phyloP scores from a whole-genome alignment of 2,797 vertebrate species.

The Protosalanx chinensis region DNA sequence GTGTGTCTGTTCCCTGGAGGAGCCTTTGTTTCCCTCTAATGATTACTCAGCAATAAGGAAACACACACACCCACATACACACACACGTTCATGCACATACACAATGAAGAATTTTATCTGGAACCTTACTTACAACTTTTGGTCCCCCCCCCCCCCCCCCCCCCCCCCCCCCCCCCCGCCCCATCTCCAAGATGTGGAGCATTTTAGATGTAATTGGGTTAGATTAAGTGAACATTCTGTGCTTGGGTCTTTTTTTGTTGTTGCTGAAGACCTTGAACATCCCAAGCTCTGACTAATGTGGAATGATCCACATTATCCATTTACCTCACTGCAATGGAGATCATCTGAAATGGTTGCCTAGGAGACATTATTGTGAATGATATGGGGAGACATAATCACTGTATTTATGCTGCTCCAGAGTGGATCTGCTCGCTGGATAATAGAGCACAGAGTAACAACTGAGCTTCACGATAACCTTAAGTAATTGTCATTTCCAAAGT shows the following conservation, averaged over 20 bases:
- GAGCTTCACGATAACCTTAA: constrained; percentile 62
- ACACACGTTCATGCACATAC: neutral
- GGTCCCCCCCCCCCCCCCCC: constrained; percentile 43
- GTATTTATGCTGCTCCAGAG: constrained; percentile 64
- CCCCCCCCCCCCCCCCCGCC: constrained; percentile 29
- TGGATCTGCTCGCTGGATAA: constrained; percentile 49
- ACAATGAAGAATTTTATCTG: constrained; percentile 18
- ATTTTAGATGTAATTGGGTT: constrained; percentile 47
- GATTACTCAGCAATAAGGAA: constrained; percentile 69
- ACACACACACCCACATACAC: constrained; percentile 9
- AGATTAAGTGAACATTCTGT: constrained; percentile 56
- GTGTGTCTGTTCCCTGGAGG: constrained; percentile 70
- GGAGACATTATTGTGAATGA: constrained; percentile 70
- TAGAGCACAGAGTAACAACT: constrained; percentile 54
- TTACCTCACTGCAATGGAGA: constrained; percentile 58
- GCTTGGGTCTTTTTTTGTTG: constrained; percentile 40
- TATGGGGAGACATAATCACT: constrained; percentile 62
- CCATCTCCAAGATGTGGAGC: constrained; percentile 29
- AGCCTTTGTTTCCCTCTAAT: constrained; percentile 72
- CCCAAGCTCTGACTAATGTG: constrained; percentile 52
- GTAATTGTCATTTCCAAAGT: constrained; percentile 68
- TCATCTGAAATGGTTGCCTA: constrained; percentile 67
- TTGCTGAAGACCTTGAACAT: constrained; percentile 52
- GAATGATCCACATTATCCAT: constrained; percentile 67
- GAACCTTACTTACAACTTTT: constrained; percentile 46